Base-by-base conservation (phyloP, 2,113 vertebrate genomes). In the Nematolebias whitei region DNA sequence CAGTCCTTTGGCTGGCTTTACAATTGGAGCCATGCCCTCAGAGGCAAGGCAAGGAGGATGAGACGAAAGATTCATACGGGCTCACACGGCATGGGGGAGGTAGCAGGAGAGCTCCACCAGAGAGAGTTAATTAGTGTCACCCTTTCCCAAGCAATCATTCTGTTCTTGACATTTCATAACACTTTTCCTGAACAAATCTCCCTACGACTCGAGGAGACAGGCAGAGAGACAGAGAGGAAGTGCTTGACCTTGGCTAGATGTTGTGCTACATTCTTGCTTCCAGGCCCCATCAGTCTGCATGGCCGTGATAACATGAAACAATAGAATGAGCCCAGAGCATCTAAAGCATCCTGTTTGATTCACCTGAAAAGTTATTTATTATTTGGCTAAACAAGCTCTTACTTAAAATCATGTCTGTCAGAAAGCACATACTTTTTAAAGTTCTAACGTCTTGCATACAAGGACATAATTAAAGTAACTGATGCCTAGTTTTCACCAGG, bases 111-210 rank as follows among this genome's bases (percentile, higher is more conserved):
- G 80, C 78, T 85, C 66, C 84, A 81, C 85, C 70, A 65, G 71
- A 64, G 87, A 83, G 80, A 87, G 85, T 88, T 90, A 88, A 90
- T 90, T 90, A 88, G 83, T 86, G 87, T 82, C 78, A 84, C 74
- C 76, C 63, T 61, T 78, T 84, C 50, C 80, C 68, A 45, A 69
- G 79, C 86, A 83, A 89, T 90, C 85, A 80, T 68, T 88, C 87
- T 58, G 80, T 80, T 86, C 87, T 87, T 82, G 82, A 89, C 89
- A 88, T 90, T 88, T 90, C 82, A 88, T 85, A 72, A 80, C 74
- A 83, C 71, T 84, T 75, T 86, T 82, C 76, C 80, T 14, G 53
- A 80, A 79, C 85, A 87, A 83, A 86, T 88, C 76, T 85, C 80
- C 61, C 56, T 52, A 49, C 22, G 24, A 79, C 76, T 67, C 24